Percentiles rank a stretch among this genome's conserved stretches.
phyloP scores from a whole-genome alignment of 2,113 vertebrate species.

The Dasyurus viverrinus region DNA sequence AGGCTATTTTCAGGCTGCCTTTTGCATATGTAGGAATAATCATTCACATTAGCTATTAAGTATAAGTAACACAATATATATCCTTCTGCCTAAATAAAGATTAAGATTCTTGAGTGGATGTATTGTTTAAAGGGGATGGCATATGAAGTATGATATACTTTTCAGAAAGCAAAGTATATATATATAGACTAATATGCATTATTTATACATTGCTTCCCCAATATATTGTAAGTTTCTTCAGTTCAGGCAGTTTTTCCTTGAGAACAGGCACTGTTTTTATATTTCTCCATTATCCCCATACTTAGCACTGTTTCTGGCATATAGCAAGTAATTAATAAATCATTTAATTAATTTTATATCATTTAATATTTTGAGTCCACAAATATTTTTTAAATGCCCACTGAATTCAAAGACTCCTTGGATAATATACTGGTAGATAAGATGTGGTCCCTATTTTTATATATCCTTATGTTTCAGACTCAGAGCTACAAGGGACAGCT shows the following conservation, averaged over 20 bases:
- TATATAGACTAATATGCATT: slow-evolving; percentile 80
- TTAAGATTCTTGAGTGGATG: slow-evolving; percentile 73
- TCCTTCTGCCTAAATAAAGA: slow-evolving; percentile 66
- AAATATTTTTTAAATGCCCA: neutral
- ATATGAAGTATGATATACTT: slow-evolving; percentile 84
- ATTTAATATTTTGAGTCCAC: neutral
- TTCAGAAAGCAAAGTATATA: slow-evolving; percentile 81
- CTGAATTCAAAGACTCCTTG: neutral
- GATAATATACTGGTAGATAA: neutral
- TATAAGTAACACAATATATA: slow-evolving; percentile 56
- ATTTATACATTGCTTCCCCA: neutral
- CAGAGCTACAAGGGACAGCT: neutral
- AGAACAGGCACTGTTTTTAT: neutral
- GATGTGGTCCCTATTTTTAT: neutral
- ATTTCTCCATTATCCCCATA: neutral
- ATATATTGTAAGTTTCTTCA: neutral
- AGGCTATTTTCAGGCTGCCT: neutral
- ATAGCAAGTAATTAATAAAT: neutral
- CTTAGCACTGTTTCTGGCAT: neutral
- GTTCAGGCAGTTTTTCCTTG: no score
- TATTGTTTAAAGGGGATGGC: slow-evolving; percentile 85
- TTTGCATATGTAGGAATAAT: slow-evolving; percentile 56
- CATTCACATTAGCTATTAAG: slow-evolving; percentile 65
- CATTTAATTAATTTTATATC: neutral
- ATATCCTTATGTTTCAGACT: neutral